Evolutionary conservation across 2,888 invertebrate species (phyloP).

Genomic region (Eretmocerus hayati): DNA sequence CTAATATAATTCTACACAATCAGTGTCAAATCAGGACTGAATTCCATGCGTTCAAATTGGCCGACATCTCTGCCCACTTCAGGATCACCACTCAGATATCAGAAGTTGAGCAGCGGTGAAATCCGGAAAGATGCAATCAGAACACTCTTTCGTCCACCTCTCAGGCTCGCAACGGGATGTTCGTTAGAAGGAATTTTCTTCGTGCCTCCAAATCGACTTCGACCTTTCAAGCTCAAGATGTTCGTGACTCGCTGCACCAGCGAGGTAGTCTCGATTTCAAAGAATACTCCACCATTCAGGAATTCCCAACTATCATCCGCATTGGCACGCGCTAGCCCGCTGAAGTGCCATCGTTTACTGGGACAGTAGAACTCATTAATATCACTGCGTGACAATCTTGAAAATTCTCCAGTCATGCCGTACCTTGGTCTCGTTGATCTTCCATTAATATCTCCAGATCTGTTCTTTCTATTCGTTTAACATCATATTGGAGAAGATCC

Average conservation of each 20-base stretch:
- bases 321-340: background rate
- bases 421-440: too few species aligned
- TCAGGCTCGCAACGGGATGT: slow-evolving; percentile 17
- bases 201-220: background rate
- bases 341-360: slow-evolving; percentile 12
- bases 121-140: slow-evolving; percentile 2
- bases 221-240: too few species aligned
- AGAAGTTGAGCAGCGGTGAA: too few species aligned
- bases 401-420: slow-evolving; percentile 17
- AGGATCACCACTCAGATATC: too few species aligned
- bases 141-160: too few species aligned
- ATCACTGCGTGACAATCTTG: slow-evolving; percentile 18
- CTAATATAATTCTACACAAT: too few species aligned
- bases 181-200: slow-evolving; percentile 15
- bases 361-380: slow-evolving; percentile 21
- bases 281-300: slow-evolving; percentile 19
- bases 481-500: too few species aligned
- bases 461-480: too few species aligned
- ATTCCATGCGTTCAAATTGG: too few species aligned
- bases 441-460: too few species aligned
- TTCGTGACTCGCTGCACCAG: slow-evolving; percentile 3
- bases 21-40: too few species aligned
- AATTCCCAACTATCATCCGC: slow-evolving; percentile 16
- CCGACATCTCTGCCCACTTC: too few species aligned
- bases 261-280: background rate